A percentile compares a stretch with the other conserved stretches of the same genome.
These are phyloP conservation scores for Battus philenor DNA, from an alignment of 1,140 invertebrate species.

Conservation along the genomic window DNA sequence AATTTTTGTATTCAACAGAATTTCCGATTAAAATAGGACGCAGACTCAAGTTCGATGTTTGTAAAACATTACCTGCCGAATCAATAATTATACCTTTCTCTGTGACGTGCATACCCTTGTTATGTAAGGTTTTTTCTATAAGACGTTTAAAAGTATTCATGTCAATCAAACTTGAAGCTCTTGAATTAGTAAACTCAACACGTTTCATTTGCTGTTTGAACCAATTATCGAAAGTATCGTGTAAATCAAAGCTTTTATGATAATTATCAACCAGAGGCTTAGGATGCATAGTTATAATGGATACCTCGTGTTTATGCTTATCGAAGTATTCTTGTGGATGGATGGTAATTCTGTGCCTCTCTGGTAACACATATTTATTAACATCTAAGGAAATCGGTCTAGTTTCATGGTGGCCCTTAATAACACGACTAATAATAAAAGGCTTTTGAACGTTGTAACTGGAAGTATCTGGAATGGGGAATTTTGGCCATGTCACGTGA, in stretches of 20 bases:
- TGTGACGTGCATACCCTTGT: slow-evolving; percentile 26
- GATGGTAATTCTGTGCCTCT: no score
- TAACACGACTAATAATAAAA: no score
- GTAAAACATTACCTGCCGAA: slow-evolving; percentile 20
- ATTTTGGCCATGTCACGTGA: no score
- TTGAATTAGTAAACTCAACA: slow-evolving; percentile 10
- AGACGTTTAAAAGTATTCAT: slow-evolving; percentile 20
- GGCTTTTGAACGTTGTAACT: no score
- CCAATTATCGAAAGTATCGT: slow-evolving; percentile 28
- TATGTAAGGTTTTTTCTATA: slow-evolving; percentile 23
- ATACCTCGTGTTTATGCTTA: not conserved
- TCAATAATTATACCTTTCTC: slow-evolving; percentile 25
- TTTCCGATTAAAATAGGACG: slow-evolving; percentile 33
- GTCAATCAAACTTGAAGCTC: slow-evolving; percentile 20
- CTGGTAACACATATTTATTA: no score
- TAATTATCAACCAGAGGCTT: not conserved
- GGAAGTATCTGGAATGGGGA: no score
- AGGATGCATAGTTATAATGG: slow-evolving; percentile 1
- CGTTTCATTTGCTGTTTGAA: slow-evolving; percentile 23
- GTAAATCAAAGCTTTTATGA: not conserved
- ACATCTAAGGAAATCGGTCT: no score
- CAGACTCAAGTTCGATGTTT: slow-evolving; percentile 26
- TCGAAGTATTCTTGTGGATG: no score
- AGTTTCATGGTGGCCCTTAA: no score
- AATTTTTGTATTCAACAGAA: slow-evolving; percentile 20